Evolutionary conservation across 2,888 invertebrate species (phyloP).

Genomic region (Nymphalis c-album): DNA sequence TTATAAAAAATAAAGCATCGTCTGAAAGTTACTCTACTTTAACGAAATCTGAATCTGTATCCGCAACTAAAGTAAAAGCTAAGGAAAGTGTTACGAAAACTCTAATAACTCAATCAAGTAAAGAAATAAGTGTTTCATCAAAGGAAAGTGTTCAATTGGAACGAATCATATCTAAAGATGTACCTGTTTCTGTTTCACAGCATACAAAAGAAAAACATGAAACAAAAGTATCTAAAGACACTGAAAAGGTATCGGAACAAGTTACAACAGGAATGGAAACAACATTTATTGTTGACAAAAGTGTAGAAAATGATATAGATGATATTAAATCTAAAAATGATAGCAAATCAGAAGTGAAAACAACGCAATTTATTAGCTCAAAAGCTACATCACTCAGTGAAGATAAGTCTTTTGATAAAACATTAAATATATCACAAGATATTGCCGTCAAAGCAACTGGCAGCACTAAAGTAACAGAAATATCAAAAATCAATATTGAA

Average conservation of each 20-base stretch:
- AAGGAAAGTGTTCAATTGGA: slow-evolving; percentile 1
- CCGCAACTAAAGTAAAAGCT: slow-evolving; percentile 3
- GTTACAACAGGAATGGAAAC: background rate
- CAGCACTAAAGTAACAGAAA: slow-evolving; percentile 1
- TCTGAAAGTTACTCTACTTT: background rate
- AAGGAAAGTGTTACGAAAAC: slow-evolving; percentile 18
- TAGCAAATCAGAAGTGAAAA: background rate
- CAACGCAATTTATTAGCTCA: background rate
- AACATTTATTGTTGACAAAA: background rate
- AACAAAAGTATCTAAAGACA: background rate
- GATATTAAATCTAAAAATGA: background rate
- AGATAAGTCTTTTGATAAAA: background rate
- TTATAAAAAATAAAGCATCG: background rate
- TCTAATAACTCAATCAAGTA: slow-evolving; percentile 6
- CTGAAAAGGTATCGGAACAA: slow-evolving; percentile 2
- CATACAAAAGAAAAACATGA: slow-evolving; percentile 12
- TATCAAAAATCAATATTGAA: background rate
- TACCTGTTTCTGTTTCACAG: slow-evolving; percentile 9
- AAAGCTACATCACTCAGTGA: background rate
- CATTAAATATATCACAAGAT: background rate
- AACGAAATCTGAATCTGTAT: slow-evolving; percentile 13
- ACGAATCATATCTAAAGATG: slow-evolving; percentile 1
- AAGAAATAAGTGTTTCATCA: background rate
- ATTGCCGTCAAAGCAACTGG: background rate
- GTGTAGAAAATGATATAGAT: background rate